These are phyloP conservation scores for Steatornis caripensis DNA, from an alignment of 2,113 vertebrate genomes.

Conservation along the genomic window DNA sequence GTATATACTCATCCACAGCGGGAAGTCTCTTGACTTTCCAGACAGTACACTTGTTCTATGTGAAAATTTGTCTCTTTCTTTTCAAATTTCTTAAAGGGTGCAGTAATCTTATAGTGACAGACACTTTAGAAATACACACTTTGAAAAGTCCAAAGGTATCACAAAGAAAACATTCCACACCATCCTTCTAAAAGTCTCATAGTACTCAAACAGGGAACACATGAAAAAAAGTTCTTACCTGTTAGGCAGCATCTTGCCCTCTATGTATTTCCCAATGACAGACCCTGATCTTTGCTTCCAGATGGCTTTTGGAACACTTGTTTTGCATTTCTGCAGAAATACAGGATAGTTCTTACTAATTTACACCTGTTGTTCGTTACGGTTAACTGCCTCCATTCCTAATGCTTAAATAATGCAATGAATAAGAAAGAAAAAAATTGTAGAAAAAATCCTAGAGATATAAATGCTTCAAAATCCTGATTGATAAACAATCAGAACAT, in stretches of 20 bases:
- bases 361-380: background rate
- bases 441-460: background rate
- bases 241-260: slow-evolving; percentile 54
- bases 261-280: slow-evolving; percentile 72
- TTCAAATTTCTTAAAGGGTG: background rate
- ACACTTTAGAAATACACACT: background rate
- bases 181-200: background rate
- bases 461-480: background rate
- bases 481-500: background rate
- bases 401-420: background rate
- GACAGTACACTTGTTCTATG: background rate
- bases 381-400: background rate
- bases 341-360: slow-evolving; percentile 14
- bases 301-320: slow-evolving; percentile 25
- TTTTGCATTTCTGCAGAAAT: slow-evolving; percentile 79
- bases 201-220: background rate
- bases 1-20: background rate
- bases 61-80: background rate
- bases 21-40: background rate
- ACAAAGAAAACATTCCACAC: background rate
- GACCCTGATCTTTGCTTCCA: slow-evolving; percentile 75
- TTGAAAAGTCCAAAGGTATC: background rate
- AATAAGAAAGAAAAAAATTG: background rate
- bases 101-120: background rate
- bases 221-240: slow-evolving; percentile 69